A percentile compares a stretch with the other conserved stretches of the same genome.
phyloP scores from a whole-genome alignment of 2,797 vertebrate species.

The Myiothlypis chrysogaster region DNA sequence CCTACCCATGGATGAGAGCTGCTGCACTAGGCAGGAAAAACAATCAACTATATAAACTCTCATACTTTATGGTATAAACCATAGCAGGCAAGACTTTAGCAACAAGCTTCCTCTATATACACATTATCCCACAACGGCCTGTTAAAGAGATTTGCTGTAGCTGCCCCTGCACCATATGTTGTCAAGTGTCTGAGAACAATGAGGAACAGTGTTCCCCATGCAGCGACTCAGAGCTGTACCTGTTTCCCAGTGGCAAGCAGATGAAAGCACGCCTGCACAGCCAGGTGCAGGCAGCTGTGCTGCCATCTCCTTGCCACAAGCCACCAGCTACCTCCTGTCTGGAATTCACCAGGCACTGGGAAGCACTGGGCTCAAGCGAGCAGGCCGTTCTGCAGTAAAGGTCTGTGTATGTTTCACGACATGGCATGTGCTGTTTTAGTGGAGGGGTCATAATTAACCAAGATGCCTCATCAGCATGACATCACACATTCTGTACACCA shows the following conservation, averaged over 20 bases:
- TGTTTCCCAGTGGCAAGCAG: neutral
- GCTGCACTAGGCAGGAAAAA: neutral
- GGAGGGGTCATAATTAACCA: accelerated
- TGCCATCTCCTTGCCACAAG: neutral
- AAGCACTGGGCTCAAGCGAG: neutral
- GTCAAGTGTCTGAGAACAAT: accelerated
- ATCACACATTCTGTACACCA: accelerated
- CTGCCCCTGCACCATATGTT: neutral
- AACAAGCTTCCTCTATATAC: neutral
- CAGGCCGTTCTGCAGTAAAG: neutral
- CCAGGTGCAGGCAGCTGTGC: neutral
- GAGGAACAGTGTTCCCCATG: accelerated
- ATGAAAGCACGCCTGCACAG: accelerated
- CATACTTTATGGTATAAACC: neutral
- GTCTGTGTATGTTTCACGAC: neutral
- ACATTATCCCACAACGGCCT: neutral
- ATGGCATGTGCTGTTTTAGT: accelerated
- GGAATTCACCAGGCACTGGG: neutral
- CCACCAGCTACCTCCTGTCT: neutral
- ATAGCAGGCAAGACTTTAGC: neutral
- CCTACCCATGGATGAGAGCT: neutral
- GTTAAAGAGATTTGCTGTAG: neutral
- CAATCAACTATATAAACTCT: neutral
- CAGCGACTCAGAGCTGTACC: neutral
- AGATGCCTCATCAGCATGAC: accelerated